phyloP scores from a whole-genome alignment of 2,888 invertebrate species.

The Lasioglossum zephyrum region DNA sequence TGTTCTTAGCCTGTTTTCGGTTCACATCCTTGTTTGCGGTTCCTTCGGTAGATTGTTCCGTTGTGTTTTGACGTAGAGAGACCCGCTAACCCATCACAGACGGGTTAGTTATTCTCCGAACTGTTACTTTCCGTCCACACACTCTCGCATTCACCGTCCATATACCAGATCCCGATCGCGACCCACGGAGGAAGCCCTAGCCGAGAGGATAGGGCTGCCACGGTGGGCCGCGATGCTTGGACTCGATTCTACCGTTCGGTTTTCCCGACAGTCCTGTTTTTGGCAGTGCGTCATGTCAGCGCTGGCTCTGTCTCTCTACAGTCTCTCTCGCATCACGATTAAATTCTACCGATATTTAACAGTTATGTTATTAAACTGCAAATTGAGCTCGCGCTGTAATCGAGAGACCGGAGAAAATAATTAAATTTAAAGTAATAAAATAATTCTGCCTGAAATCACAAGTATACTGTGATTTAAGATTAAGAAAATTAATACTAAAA shows the following conservation, averaged over 20 bases:
- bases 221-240: neutral
- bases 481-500: neutral
- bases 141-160: neutral
- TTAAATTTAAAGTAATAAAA: no score
- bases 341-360: neutral
- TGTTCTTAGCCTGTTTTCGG: neutral
- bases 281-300: neutral
- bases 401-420: neutral
- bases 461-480: no score
- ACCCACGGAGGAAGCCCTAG: neutral
- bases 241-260: neutral
- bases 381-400: neutral
- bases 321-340: neutral
- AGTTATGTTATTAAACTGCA: neutral
- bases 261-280: neutral
- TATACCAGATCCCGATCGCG: neutral
- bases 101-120: neutral
- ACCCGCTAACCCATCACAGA: neutral
- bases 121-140: neutral
- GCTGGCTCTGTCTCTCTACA: neutral
- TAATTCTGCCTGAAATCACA: no score
- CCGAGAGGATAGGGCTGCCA: neutral
- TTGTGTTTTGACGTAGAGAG: neutral
- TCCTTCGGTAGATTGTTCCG: neutral
- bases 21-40: conserved; percentile 4